These are phyloP conservation scores for Sebastes minor DNA, from an alignment of 2,797 vertebrate genomes.

Conservation along the genomic window DNA sequence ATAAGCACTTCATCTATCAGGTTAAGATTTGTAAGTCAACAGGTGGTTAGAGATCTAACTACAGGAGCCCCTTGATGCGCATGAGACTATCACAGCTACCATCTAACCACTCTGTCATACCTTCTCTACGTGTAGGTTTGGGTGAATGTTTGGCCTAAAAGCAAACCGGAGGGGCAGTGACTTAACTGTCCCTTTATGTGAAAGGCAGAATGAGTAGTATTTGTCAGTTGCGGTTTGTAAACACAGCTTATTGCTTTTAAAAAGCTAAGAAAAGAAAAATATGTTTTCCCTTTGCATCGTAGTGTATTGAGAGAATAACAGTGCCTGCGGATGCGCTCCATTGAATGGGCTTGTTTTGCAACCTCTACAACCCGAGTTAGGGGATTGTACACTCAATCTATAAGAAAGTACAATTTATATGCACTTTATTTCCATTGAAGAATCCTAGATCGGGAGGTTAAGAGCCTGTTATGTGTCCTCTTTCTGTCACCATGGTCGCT, in stretches of 20 bases:
- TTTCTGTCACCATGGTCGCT: constrained; percentile 61
- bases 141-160: background rate
- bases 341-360: background rate
- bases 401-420: background rate
- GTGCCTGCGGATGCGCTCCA: background rate
- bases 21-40: constrained; percentile 5
- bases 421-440: background rate
- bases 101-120: background rate
- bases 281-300: too few relatives aligned
- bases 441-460: background rate
- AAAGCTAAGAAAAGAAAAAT: too few relatives aligned
- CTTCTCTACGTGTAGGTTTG: background rate
- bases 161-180: background rate
- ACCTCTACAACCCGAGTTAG: background rate
- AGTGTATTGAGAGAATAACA: background rate
- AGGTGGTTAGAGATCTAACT: constrained; percentile 3
- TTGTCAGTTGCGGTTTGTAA: background rate
- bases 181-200: background rate
- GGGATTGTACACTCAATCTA: background rate
- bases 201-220: background rate
- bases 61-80: background rate
- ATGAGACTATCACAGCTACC: background rate
- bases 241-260: too few relatives aligned
- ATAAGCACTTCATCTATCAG: constrained; percentile 35
- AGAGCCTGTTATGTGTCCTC: constrained; percentile 26